Conservation (phyloP, 2,797 vertebrate species). For the Denticeps clupeoides region DNA sequence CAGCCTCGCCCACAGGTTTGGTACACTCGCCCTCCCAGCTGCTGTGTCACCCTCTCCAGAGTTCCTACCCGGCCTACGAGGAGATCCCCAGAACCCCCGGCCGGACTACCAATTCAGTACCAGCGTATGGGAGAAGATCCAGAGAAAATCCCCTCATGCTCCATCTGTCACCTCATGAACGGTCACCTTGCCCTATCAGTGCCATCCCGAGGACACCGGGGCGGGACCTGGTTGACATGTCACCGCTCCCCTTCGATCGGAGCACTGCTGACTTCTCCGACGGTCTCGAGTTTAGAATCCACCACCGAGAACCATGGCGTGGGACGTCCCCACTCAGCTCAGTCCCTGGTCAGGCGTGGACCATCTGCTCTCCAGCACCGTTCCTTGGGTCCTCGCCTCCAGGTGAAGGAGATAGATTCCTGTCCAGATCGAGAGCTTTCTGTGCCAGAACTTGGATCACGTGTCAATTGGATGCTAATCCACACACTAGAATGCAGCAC, state of each 20-base stretch:
- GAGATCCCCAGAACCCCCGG: conserved; percentile 79
- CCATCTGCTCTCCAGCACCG: conserved; percentile 35
- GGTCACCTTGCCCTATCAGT: conserved; percentile 57
- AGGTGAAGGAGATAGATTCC: conserved; percentile 41
- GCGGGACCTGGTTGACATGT: conserved; percentile 69
- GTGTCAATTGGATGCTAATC: no score
- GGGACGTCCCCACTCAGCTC: conserved; percentile 26
- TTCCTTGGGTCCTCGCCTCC: conserved; percentile 46
- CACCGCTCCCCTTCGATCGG: conserved; percentile 52
- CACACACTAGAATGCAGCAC: no score
- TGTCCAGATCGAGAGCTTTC: conserved; percentile 18
- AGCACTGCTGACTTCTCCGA: no score
- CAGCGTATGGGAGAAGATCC: conserved; percentile 67
- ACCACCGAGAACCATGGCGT: conserved; percentile 50
- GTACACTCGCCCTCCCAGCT: conserved; percentile 29
- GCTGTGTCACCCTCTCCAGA: conserved; percentile 33
- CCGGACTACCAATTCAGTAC: conserved; percentile 55
- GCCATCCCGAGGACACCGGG: conserved; percentile 74
- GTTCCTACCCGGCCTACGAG: conserved; percentile 53
- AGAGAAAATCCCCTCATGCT: conserved; percentile 59
- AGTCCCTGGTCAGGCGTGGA: conserved; percentile 36
- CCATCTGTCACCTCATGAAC: conserved; percentile 65
- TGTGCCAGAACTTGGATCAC: no score
- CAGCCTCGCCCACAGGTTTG: conserved; percentile 15
- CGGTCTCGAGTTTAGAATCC: conserved; percentile 43